Evolutionary conservation across 2,113 vertebrate genomes (phyloP).

Genomic region (Microcebus griseorufus): DNA sequence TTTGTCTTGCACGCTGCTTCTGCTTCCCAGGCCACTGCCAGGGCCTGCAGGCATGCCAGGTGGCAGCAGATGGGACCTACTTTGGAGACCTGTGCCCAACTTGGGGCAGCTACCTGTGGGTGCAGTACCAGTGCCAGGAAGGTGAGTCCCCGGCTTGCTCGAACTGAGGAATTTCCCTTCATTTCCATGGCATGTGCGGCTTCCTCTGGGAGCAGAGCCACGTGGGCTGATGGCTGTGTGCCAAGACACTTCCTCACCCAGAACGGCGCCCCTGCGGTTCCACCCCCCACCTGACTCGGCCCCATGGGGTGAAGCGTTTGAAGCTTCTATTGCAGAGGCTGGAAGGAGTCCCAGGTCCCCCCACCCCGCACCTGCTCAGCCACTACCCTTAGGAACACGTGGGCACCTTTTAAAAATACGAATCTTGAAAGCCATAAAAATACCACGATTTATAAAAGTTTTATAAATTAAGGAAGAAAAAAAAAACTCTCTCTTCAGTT

Average conservation of each 20-base stretch:
- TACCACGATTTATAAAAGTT: not conserved
- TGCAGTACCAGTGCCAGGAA: constrained; percentile 93
- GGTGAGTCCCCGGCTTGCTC: constrained; percentile 83
- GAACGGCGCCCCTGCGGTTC: not conserved
- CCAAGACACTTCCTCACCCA: not conserved
- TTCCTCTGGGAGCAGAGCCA: not conserved
- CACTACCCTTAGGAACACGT: not conserved
- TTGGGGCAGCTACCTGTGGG: constrained; percentile 91
- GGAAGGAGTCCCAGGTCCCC: not conserved
- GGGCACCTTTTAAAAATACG: not conserved
- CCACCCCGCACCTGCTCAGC: not conserved
- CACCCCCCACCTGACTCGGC: too few relatives aligned
- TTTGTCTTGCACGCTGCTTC: not conserved
- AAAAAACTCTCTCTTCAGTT: not conserved
- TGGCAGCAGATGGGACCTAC: constrained; percentile 85
- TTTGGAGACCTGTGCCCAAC: constrained; percentile 92
- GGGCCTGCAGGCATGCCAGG: constrained; percentile 93
- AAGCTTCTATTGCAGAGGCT: not conserved
- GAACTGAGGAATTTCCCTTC: not conserved
- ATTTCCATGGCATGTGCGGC: not conserved
- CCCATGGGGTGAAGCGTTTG: not conserved
- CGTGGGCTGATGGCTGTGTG: accelerated
- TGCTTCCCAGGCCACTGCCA: constrained; percentile 89
- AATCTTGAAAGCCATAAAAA: not conserved
- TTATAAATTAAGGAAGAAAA: constrained; percentile 3